These are phyloP conservation scores for Oxyteleia sp. DNA, from an alignment of 2,888 invertebrate species.

Conservation along the genomic window DNA sequence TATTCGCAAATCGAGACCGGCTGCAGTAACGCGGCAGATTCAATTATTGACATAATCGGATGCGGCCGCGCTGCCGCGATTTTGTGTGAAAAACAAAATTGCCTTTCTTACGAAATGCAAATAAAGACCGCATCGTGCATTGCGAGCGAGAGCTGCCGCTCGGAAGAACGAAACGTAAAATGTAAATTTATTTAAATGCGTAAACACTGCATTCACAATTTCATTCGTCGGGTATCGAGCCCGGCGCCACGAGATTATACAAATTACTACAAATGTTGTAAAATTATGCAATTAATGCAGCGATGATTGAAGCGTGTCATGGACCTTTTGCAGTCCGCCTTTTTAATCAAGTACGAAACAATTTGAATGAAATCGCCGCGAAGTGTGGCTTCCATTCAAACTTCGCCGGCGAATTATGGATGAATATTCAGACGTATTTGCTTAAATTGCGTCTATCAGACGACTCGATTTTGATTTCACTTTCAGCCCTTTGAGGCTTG, in stretches of 20 bases:
- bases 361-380: too few relatives aligned
- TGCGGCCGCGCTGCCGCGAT: constrained; percentile 39
- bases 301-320: too few relatives aligned
- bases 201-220: constrained; percentile 71
- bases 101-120: constrained; percentile 71
- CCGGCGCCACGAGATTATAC: constrained; percentile 25
- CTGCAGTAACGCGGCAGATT: constrained; percentile 28
- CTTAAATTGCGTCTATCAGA: too few relatives aligned
- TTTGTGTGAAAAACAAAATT: constrained; percentile 61
- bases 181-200: constrained; percentile 74
- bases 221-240: constrained; percentile 48
- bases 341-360: too few relatives aligned
- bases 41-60: constrained; percentile 59
- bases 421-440: too few relatives aligned
- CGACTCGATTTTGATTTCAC: too few relatives aligned
- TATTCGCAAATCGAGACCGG: constrained; percentile 20
- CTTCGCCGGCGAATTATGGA: too few relatives aligned
- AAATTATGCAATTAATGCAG: too few relatives aligned
- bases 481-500: too few relatives aligned
- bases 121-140: constrained; percentile 50
- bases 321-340: too few relatives aligned
- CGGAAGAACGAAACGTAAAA: constrained; percentile 49
- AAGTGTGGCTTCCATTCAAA: too few relatives aligned
- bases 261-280: too few relatives aligned
- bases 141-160: constrained; percentile 20